Base-by-base conservation (phyloP, 2,797 vertebrate genomes). In the Acanthurus tractus region DNA sequence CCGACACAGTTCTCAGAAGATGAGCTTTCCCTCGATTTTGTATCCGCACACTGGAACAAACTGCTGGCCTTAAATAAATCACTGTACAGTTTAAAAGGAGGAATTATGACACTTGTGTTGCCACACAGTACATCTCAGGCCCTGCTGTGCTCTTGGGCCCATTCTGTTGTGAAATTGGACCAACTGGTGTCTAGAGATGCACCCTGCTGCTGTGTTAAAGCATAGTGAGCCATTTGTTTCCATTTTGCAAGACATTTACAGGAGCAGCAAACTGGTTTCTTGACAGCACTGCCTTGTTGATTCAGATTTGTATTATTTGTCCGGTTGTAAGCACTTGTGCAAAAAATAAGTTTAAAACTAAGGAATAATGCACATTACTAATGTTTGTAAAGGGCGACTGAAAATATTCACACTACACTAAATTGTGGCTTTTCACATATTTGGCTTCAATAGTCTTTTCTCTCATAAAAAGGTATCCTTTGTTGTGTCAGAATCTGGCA, bases 101-200 rank as follows among this genome's bases (percentile, higher is more conserved):
- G 79, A 86, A 87, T 89, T 79, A 82, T 83, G 80, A 90, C 83
- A 85, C 83, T 78, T 64, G 59, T 80, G 69, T 87, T 88, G 82
- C 82, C 72, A 78, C 80, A 70, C 67, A 74, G 76, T 79, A 36
- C 77, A 82, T 84, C 78, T 83, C 84, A n/a, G 57, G 74, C 59
- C 84, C 79, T 3, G 45, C 78, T 84, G 86, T 83, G 81, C 86
- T 89, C 85, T 71, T 81, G 71, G 86, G 86, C 62, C 82, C 79
- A 45, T 84, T 89, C 81, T 85, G 79, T 91, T 84, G 76, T 86
- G 78, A 86, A 90, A 90, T 76, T 85, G 76, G 83, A 92, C 88
- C 89, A 89, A 90, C 81, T 84, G 86, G 81, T 89, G 81, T 91
- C 83, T 81, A 54, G 82, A 86, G 87, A 89, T 88, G 85, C 82